These are phyloP conservation scores for Mycteria americana DNA, from an alignment of 2,797 vertebrate species.

Conservation along the genomic window DNA sequence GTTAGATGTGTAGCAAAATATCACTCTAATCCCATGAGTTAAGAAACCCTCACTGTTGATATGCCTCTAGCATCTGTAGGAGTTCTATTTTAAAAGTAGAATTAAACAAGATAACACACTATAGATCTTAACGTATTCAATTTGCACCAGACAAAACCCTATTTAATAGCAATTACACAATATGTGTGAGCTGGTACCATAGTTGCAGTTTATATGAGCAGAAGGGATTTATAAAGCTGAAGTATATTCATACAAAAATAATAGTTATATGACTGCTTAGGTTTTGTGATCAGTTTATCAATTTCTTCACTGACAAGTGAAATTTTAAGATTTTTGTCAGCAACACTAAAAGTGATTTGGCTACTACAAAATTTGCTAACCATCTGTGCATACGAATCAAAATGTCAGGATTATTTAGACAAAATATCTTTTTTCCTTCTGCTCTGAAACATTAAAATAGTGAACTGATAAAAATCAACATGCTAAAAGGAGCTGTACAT, in stretches of 20 bases:
- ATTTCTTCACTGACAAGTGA: conserved; percentile 25
- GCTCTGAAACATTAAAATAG: conserved; percentile 32
- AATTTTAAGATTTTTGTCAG: conserved; percentile 38
- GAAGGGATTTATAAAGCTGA: conserved; percentile 29
- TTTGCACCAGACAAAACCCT: conserved; percentile 49
- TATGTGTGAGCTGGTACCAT: neutral
- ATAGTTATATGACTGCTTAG: conserved; percentile 8
- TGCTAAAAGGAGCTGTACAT: neutral
- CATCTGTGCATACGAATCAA: conserved; percentile 57
- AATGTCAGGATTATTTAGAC: conserved; percentile 59
- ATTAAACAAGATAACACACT: conserved; percentile 48
- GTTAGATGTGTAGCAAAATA: neutral
- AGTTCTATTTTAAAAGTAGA: conserved; percentile 40
- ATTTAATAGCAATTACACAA: conserved; percentile 36
- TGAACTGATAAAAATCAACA: neutral
- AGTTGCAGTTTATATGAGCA: conserved; percentile 6
- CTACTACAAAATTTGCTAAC: conserved; percentile 46
- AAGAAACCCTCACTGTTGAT: conserved; percentile 34
- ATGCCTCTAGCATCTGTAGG: conserved; percentile 8
- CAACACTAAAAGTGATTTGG: conserved; percentile 43
- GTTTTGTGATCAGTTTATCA: conserved; percentile 52
- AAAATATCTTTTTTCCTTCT: conserved; percentile 40
- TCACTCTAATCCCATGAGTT: neutral
- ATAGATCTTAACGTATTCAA: conserved; percentile 49
- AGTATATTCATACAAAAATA: conserved; percentile 35